Evolutionary conservation across 2,797 vertebrate genomes (phyloP), one percentile per base, ranked within the genome.

Genomic region (Psittacula echo): DNA sequence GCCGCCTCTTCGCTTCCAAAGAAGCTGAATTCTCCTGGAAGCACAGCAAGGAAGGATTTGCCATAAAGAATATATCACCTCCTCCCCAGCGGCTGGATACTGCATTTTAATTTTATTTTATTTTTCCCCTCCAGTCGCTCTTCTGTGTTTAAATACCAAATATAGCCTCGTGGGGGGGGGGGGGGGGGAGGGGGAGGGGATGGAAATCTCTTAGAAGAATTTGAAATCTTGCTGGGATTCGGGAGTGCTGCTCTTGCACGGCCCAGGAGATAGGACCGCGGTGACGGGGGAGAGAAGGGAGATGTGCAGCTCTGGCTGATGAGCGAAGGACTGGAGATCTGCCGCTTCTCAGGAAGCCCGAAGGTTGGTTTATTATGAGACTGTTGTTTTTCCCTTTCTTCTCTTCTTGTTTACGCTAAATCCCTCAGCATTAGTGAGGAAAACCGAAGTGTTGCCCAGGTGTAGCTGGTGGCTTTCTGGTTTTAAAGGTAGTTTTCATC

Each of bases 121-220:
- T 12, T 17, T n/a, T 22, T 34, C 34, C 34, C 7, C 24, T 20
- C 21, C 73, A 41, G 41, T 56, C 70, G 6, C 65, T 91, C 73
- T 91, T 42, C 50, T 87, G 77, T 67, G 76, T 92, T 97, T 93
- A 75, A 95, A 95, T 89, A 94, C 95, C 95, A 97, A 94, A 96
- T 95, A 94, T 89, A 94, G 77, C 74, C 39, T 94, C 90, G 87
- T 17, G 62, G 62, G 58, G 76, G 65, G 71, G 54, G 84, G 84
- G 87, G 64, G 62, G 47, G 73, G 50, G 65, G 51, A 54, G 45
- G 71, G 70, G 77, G 56, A 32, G 79, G 86, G 81, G 80, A 67
- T 93, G 93, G 85, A 48, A 71, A 79, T 67, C 61, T 96, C 73
- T 32, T 95, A 86, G 74, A 92, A 86, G 81, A 90, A 83, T 77